Base-by-base conservation (phyloP, 2,888 invertebrate genomes). In the Pomacea canaliculata region DNA sequence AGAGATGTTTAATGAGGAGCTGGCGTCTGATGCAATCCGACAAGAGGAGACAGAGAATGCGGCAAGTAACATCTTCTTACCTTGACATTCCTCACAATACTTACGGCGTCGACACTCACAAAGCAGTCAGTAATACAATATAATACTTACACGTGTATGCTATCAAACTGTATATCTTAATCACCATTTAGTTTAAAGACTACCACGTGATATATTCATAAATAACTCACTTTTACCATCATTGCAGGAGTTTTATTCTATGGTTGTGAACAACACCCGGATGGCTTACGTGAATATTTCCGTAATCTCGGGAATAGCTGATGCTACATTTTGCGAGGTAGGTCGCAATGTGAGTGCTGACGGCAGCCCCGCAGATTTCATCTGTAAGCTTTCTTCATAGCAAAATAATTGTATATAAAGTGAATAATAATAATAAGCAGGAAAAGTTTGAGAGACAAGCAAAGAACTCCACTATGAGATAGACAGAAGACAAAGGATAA, bases 311-410 rank as follows among this genome's bases (percentile, higher is more conserved):
- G 67, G 73, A 62, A 76, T 87, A 19, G 81, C 82, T 13, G 88
- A 88, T 76, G 80, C 85, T 12, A 75, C 86, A n/a, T 77, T 83
- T 60, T 85, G 85, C 79, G 87, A 88, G 86, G 88, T 88, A 80
- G 71, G 77, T 62, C 16, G 37, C 8, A 7, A 16, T 56, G 0
- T 5, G 51, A 2, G 51, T 56, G 51, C 51, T 56, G 51, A 13
- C 1, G 23, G 23, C 23, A 23, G 23, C 23, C 23, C 10, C 12
- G 51, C 51, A 56, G 16, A 56, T 7, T 56, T 56, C 37, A 0
- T 13, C 51, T 56, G 5, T 37, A 37, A 37, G 37, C 37, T 37
- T 37, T 23, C 5, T 37, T 37, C 37, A 37, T 37, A 37, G 5
- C 37, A 5, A 37, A 37, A 37, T 37, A 37, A 37, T 5, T 37